Evolutionary conservation across 2,888 invertebrate species (phyloP).

Genomic region (Drepana falcataria): DNA sequence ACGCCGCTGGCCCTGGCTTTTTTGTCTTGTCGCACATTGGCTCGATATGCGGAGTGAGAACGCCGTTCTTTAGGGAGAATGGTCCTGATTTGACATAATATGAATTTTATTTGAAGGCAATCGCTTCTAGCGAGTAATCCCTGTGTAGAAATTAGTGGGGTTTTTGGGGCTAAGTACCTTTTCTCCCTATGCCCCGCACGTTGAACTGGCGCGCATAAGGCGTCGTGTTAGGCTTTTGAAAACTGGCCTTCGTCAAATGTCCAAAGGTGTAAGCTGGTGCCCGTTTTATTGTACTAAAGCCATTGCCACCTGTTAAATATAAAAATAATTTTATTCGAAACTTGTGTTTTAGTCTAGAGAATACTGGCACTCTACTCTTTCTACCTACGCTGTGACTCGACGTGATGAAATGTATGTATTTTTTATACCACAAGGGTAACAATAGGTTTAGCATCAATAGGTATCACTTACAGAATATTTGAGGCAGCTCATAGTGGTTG

Average conservation of each 20-base stretch:
- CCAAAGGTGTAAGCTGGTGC: constrained; percentile 65
- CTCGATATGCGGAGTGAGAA: constrained; percentile 37
- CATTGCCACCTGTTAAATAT: constrained; percentile 47
- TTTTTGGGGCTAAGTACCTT: constrained; percentile 25
- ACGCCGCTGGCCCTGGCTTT: constrained; percentile 49
- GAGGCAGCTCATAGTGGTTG: constrained; percentile 42
- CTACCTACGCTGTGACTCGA: no score
- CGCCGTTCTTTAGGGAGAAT: constrained; percentile 39
- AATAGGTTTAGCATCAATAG: no score
- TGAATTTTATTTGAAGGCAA: not conserved
- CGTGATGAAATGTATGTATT: no score
- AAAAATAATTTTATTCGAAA: no score
- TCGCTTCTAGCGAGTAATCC: not conserved
- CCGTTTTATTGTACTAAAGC: constrained; percentile 52
- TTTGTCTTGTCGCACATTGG: constrained; percentile 20
- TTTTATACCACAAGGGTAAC: no score
- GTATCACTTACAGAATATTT: constrained; percentile 42
- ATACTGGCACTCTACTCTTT: no score
- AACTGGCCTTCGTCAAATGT: constrained; percentile 24
- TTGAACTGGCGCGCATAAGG: constrained; percentile 44
- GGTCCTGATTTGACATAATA: constrained; percentile 22
- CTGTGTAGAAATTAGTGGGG: no score
- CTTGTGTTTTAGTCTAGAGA: no score
- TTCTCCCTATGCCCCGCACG: constrained; percentile 29
- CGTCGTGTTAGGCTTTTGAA: constrained; percentile 30